These are phyloP conservation scores for Columba guinea DNA, from an alignment of 2,797 vertebrate species.

Conservation along the genomic window DNA sequence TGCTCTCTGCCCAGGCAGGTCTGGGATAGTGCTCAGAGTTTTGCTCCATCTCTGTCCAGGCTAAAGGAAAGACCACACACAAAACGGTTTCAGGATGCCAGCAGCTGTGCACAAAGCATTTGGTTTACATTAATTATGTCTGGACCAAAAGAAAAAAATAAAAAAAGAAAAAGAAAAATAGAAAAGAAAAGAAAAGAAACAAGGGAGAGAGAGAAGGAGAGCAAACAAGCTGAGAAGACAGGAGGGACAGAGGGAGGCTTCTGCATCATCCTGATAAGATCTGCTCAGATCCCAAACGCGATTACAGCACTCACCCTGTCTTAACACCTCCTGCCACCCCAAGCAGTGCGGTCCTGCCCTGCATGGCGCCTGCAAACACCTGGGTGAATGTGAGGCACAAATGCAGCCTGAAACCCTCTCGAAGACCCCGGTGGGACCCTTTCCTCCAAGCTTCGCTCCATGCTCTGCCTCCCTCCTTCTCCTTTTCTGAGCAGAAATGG, in stretches of 20 bases:
- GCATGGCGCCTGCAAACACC: rapidly evolving
- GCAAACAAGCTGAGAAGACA: neutral
- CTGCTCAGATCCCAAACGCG: neutral
- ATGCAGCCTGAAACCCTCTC: rapidly evolving
- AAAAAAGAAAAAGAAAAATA: too few relatives aligned
- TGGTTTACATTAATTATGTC: conserved; percentile 43
- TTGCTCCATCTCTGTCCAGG: conserved; percentile 30
- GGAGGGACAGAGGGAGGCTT: neutral
- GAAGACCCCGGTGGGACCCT: neutral
- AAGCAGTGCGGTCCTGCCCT: neutral
- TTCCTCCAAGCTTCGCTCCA: neutral
- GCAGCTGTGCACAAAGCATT: conserved; percentile 37
- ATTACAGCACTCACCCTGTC: neutral
- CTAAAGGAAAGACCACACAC: conserved; percentile 48
- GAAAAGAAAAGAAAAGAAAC: too few relatives aligned
- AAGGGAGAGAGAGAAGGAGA: neutral
- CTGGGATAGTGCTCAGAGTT: conserved; percentile 43
- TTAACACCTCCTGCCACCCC: neutral
- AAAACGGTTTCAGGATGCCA: conserved; percentile 32
- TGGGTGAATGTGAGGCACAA: neutral
- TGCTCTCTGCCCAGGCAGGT: conserved; percentile 25
- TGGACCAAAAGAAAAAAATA: conserved; percentile 9
- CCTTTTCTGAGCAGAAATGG: neutral
- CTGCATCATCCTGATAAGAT: neutral
- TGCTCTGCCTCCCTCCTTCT: rapidly evolving